Conservation (phyloP, 2,888 invertebrate genomes). For the Stenichneumon culpator region DNA sequence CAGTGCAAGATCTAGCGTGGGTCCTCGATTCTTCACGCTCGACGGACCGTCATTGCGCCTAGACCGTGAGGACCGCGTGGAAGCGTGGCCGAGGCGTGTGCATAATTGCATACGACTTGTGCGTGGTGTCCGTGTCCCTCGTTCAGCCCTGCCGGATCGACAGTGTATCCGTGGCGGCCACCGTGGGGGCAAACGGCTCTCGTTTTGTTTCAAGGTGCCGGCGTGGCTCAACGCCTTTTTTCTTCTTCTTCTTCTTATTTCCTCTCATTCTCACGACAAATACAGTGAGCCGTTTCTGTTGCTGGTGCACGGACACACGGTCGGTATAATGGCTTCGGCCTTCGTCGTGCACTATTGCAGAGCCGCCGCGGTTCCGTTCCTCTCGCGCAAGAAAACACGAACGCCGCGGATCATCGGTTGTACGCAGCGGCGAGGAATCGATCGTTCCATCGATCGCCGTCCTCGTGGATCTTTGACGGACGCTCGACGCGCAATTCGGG, state of each 20-base stretch:
- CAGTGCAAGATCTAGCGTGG: conserved; percentile 75
- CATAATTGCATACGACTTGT: conserved; percentile 47
- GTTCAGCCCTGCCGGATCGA: conserved; percentile 5
- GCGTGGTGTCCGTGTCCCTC: conserved; percentile 35
- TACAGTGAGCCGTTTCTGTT: conserved; percentile 39
- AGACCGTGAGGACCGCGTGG: conserved; percentile 19
- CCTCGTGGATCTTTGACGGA: conserved; percentile 49
- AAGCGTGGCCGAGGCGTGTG: conserved; percentile 42
- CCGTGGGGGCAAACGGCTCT: conserved; percentile 63
- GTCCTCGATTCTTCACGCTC: conserved; percentile 77
- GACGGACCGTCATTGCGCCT: conserved; percentile 73
- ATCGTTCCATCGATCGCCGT: conserved; percentile 54
- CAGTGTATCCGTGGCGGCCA: conserved; percentile 37
- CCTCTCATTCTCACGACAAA: conserved; percentile 75
- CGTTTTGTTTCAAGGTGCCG: conserved; percentile 71
- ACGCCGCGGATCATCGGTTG: conserved; percentile 68
- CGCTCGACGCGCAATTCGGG: conserved; percentile 58
- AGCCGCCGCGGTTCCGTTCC: conserved; percentile 48
- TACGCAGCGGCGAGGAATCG: conserved; percentile 43
- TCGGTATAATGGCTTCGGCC: conserved; percentile 77
- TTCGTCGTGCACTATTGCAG: conserved; percentile 71
- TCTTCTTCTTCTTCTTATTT: conserved; percentile 63
- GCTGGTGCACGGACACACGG: conserved; percentile 10
- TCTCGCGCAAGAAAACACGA: conserved; percentile 33
- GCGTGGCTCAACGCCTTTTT: conserved; percentile 55